Evolutionary conservation across 2,888 invertebrate genomes (phyloP), one percentile per base, ranked within the genome.

Genomic region (Yponomeuta evonymella): DNA sequence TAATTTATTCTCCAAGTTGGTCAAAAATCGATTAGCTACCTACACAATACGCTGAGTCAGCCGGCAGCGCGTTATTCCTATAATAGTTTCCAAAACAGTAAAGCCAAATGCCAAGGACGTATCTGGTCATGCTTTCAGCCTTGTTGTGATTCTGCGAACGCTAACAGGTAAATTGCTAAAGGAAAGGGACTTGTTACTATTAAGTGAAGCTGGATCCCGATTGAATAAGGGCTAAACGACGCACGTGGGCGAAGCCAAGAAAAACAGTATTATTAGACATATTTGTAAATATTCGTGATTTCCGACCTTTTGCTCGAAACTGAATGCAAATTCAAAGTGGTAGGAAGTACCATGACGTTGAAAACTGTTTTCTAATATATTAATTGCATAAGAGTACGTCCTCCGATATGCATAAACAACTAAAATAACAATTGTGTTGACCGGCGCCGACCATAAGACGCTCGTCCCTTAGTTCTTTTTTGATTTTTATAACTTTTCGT

Each of bases 111-210:
- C 66, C 58, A 58, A 58, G 62, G 66, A 70, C 58, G 70, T 72
- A 33, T 33, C 33, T 75, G 79, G 74, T 81, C 78, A 80, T 81
- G 3, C 3, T 2, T 15, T 58, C 51, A 76, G 73, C 75, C 72
- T 75, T 76, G 75, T 69, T 51, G 72, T 58, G 69, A 70, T 82
- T 82, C 83, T 76, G 64, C 77, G 83, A 82, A 82, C 58, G 48
- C 48, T 69, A 71, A 73, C 71, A 69, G 72, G 75, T 71, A 74
- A 79, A 77, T 78, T 79, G 65, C 51, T 58, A 58, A 65, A 65
- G 65, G 65, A 65, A 65, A 65, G 33, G 65, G 11, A 12, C 29
- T 30, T 30, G 6, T 65, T 29, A 65, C 29, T 30, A 33, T 65
- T 29, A 65, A 29, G 12, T 33, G 29, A 12, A 30, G 65, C 11